Percentiles rank a stretch among this genome's conserved stretches.
Conservation (phyloP, 2,888 invertebrate genomes). For the Fragum whitleyi region DNA sequence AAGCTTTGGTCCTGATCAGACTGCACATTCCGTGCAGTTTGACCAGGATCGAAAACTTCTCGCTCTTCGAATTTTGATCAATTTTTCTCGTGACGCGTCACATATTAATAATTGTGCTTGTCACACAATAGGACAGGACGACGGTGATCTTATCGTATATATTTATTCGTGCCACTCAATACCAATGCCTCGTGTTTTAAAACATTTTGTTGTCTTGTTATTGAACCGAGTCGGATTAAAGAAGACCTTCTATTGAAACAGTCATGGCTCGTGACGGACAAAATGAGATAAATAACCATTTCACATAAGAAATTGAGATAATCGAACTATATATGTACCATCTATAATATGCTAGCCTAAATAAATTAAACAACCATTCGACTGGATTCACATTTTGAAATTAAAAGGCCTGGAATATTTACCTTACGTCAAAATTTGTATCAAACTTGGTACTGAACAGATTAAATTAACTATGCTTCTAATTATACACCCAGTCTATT, state of each 20-base stretch:
- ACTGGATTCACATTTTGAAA: no score
- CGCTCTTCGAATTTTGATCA: background rate
- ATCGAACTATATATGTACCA: no score
- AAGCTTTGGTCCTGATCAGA: no score
- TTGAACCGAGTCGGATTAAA: background rate
- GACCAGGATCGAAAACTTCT: background rate
- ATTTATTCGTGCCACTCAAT: constrained; percentile 31
- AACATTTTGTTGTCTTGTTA: background rate
- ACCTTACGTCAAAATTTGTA: no score
- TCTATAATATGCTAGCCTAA: no score
- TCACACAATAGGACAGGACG: constrained; percentile 25
- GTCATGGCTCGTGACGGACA: background rate
- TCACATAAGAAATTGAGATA: no score
- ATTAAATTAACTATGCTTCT: no score
- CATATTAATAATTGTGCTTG: constrained; percentile 27
- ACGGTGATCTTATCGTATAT: constrained; percentile 22
- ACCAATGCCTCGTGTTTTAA: constrained; percentile 20
- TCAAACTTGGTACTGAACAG: no score
- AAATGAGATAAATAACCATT: background rate
- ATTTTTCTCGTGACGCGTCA: background rate
- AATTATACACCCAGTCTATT: no score
- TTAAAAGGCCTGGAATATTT: no score
- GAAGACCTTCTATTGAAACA: background rate
- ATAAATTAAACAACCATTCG: no score
- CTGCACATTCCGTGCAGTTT: background rate